These are phyloP conservation scores for Rhinoraja longicauda DNA, from an alignment of 2,797 vertebrate genomes.

Conservation along the genomic window DNA sequence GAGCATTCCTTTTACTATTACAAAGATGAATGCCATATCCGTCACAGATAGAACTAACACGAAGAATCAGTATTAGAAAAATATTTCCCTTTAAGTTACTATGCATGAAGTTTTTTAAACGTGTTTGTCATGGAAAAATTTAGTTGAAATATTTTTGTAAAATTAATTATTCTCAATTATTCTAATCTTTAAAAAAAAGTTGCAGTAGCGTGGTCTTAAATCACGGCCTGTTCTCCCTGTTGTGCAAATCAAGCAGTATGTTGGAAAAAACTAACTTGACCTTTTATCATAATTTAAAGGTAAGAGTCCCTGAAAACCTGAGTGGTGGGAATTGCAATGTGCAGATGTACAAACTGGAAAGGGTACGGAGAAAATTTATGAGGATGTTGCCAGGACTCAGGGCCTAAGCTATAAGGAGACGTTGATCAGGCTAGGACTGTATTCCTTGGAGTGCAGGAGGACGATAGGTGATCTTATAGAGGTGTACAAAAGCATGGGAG, in stretches of 20 bases:
- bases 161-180: background rate
- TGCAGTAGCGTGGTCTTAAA: background rate
- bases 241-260: background rate
- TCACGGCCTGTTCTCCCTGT: background rate
- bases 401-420: no score
- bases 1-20: background rate
- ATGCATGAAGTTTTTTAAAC: background rate
- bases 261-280: conserved; percentile 10
- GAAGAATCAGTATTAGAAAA: background rate
- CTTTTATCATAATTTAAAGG: background rate
- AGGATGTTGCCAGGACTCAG: no score
- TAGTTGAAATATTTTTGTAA: background rate
- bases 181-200: background rate
- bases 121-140: background rate
- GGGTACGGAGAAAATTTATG: no score
- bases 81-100: background rate
- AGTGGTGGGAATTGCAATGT: background rate
- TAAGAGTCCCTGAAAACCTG: background rate
- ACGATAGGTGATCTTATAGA: no score
- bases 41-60: background rate
- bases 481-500: no score
- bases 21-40: background rate
- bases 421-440: no score
- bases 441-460: no score
- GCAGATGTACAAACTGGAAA: background rate